These are phyloP conservation scores for Meles meles DNA, from an alignment of 2,113 vertebrate species.

Conservation along the genomic window DNA sequence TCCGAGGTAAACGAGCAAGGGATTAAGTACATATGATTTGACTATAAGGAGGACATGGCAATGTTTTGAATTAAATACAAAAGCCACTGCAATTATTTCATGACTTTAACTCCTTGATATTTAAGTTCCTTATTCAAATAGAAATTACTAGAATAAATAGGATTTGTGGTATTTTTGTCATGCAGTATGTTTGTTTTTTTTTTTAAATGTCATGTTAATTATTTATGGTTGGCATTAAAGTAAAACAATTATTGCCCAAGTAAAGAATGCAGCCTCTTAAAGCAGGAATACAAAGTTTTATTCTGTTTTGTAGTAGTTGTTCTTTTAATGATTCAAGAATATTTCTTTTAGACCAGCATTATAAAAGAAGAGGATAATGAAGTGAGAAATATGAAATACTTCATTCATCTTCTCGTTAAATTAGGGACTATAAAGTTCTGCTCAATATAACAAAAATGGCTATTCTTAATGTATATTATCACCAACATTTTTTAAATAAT, in stretches of 20 bases:
- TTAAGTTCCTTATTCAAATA: conserved; percentile 13
- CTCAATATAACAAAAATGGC: not conserved
- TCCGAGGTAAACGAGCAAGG: not conserved
- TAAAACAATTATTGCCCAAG: not conserved
- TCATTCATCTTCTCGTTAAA: not conserved
- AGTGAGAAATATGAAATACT: not conserved
- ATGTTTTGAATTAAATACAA: not conserved
- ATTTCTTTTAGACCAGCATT: not conserved
- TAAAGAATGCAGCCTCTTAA: not conserved
- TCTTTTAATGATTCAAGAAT: not conserved
- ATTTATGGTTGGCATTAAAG: not conserved
- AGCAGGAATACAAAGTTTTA: not conserved
- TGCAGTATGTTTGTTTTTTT: not conserved
- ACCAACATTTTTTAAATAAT: not conserved
- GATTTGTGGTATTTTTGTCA: not conserved
- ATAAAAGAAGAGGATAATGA: not conserved
- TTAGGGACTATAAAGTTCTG: not conserved
- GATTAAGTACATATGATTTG: not conserved
- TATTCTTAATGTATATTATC: not conserved
- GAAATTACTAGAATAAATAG: not conserved
- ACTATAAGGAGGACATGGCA: not conserved
- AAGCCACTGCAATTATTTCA: not conserved
- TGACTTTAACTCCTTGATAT: not conserved
- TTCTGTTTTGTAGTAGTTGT: not conserved
- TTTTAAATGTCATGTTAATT: not conserved